A percentile compares a stretch with the other conserved stretches of the same genome.
These are phyloP conservation scores for Coenonympha glycerion DNA, from an alignment of 2,888 invertebrate species.

Conservation along the genomic window DNA sequence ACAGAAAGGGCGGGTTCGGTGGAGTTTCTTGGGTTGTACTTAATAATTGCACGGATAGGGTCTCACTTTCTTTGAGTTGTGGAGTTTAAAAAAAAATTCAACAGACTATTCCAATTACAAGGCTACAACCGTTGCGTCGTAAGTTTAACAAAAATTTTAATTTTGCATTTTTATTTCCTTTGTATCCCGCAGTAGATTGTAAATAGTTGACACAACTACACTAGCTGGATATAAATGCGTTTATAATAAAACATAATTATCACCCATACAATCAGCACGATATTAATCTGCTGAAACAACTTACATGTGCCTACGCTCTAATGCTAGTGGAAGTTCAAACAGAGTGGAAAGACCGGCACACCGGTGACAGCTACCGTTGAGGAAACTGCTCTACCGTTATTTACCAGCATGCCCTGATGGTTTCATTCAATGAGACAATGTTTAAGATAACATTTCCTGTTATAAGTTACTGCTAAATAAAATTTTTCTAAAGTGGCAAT, in stretches of 20 bases:
- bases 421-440: slow-evolving; percentile 16
- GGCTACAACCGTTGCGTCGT: too few species aligned
- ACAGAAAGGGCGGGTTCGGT: too few species aligned
- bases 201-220: too few species aligned
- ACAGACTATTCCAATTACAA: too few species aligned
- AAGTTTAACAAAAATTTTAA: too few species aligned
- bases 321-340: slow-evolving; percentile 30
- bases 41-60: too few species aligned
- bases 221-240: too few species aligned
- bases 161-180: too few species aligned
- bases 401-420: slow-evolving; percentile 24
- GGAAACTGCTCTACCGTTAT: slow-evolving; percentile 46
- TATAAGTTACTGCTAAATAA: slow-evolving; percentile 4
- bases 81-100: too few species aligned
- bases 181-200: too few species aligned
- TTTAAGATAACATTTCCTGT: slow-evolving; percentile 13
- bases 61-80: too few species aligned
- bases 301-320: slow-evolving; percentile 16
- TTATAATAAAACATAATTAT: slow-evolving; percentile 14
- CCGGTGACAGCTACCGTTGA: slow-evolving; percentile 49
- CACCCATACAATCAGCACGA: slow-evolving; percentile 20
- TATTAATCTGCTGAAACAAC: slow-evolving; percentile 22
- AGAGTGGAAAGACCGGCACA: slow-evolving; percentile 31
- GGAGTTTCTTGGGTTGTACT: too few species aligned
- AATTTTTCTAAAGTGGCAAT: background rate